Evolutionary conservation across 2,797 vertebrate genomes (phyloP), one percentile per base, ranked within the genome.

Genomic region (Synanceia verrucosa): DNA sequence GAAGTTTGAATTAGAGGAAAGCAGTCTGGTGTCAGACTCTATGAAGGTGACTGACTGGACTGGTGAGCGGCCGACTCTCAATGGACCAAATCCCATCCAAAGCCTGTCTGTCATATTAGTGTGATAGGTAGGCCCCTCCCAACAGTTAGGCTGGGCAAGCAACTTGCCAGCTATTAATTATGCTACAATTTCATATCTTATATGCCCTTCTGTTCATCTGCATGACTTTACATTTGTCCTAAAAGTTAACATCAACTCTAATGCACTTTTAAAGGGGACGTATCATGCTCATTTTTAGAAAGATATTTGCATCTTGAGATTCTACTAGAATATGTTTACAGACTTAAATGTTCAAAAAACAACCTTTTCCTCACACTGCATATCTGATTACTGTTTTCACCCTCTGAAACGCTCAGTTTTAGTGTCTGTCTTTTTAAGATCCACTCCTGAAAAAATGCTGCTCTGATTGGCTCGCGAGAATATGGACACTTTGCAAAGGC

Each of bases 21-120:
- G 88, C 88, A 83, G 83, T 79, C 53, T 55, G 62, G 76, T 90
- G 90, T 91, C 91, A 90, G 82, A 87, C 78, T 88, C 81, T 79
- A 90, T 92, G 91, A 92, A 89, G 85, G 84, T 91, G 89, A 90
- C 82, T 87, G 91, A 88, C 85, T 87, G 83, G 71, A 64, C 65
- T 51, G 65, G 76, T 80, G 81, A 82, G 61, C 53, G 18, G 76
- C 44, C 6, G 23, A 79, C 78, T 88, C 89, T 86, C 89, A 58
- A 73, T 71, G 84, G 89, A 87, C 85, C 74, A 46, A 64, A 87
- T 68, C 76, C 79, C 70, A 82, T 89, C 89, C 89, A 92, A 79
- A 79, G 62, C 59, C 76, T 83, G 86, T 75, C 81, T 9, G 68
- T 75, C 85, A 87, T 79, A 90, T 88, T 83, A 90, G 62, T 14